phyloP scores from a whole-genome alignment of 2,888 invertebrate genomes.

The Pristionchus exspectatus region DNA sequence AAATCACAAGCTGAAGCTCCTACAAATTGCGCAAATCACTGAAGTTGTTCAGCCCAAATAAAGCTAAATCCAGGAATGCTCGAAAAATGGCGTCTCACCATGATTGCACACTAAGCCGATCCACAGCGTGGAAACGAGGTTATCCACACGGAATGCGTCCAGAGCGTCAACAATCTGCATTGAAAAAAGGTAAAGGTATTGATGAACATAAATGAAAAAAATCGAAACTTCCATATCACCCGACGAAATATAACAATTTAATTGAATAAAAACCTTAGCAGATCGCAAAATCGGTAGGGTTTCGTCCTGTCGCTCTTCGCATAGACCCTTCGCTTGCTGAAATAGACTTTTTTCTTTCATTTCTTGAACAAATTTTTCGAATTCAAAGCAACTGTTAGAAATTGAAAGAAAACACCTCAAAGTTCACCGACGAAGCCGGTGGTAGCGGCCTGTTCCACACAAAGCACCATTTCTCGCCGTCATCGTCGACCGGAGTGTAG shows the following conservation, averaged over 20 bases:
- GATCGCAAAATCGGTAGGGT: background rate
- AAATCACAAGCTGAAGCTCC: background rate
- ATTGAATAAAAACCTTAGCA: too few species aligned
- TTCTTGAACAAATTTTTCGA: background rate
- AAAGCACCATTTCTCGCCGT: background rate
- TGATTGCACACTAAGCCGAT: background rate
- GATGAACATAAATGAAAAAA: too few species aligned
- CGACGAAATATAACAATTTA: too few species aligned
- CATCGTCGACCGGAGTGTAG: background rate
- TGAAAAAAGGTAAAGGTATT: too few species aligned
- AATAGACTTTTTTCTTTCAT: background rate
- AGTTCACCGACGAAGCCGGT: background rate
- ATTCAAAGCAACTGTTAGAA: too few species aligned
- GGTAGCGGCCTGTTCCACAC: background rate
- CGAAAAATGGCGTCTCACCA: background rate
- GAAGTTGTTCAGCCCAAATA: too few species aligned
- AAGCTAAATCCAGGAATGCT: background rate
- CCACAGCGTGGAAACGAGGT: background rate
- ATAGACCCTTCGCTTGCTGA: background rate
- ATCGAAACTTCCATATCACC: background rate
- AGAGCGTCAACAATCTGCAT: background rate
- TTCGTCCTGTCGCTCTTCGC: background rate
- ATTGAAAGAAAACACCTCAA: background rate
- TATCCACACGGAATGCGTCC: background rate
- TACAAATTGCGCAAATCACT: background rate